phyloP scores from a whole-genome alignment of 2,888 invertebrate genomes.

The Acanthococcus lagerstroemiae region DNA sequence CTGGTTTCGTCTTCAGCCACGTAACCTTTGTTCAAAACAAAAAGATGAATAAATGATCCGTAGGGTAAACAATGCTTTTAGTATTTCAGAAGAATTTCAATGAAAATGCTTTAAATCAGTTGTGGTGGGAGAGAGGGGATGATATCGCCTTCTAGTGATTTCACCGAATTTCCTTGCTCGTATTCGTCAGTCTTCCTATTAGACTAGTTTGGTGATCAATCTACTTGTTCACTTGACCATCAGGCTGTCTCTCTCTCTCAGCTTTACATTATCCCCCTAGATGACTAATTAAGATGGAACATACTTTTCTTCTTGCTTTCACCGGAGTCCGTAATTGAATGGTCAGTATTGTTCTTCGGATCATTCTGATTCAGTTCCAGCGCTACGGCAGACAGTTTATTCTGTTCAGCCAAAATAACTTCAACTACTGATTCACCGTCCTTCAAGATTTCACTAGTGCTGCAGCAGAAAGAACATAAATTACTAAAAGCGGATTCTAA shows the following conservation, averaged over 20 bases:
- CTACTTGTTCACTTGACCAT: too few relatives aligned
- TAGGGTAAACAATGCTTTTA: too few relatives aligned
- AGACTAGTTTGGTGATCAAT: too few relatives aligned
- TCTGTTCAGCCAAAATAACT: slow-evolving; percentile 49
- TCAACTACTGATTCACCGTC: slow-evolving; percentile 45
- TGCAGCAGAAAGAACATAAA: slow-evolving; percentile 37
- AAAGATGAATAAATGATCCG: too few relatives aligned
- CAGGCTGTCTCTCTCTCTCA: too few relatives aligned
- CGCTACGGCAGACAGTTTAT: slow-evolving; percentile 49
- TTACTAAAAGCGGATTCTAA: background rate
- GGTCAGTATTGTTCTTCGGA: slow-evolving; percentile 43
- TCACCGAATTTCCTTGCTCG: too few relatives aligned
- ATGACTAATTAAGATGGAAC: background rate
- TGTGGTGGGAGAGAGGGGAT: too few relatives aligned
- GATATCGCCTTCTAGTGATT: too few relatives aligned
- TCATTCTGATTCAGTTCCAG: slow-evolving; percentile 39
- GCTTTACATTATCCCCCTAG: background rate
- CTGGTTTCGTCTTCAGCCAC: background rate
- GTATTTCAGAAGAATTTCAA: too few relatives aligned
- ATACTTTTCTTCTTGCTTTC: slow-evolving; percentile 4
- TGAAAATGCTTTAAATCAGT: too few relatives aligned
- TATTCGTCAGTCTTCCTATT: too few relatives aligned
- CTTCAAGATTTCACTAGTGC: slow-evolving; percentile 45
- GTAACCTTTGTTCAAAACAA: too few relatives aligned
- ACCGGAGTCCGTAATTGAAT: slow-evolving; percentile 34